Evolutionary conservation across 2,113 vertebrate genomes (phyloP).

Genomic region (Dendropsophus ebraccatus): DNA sequence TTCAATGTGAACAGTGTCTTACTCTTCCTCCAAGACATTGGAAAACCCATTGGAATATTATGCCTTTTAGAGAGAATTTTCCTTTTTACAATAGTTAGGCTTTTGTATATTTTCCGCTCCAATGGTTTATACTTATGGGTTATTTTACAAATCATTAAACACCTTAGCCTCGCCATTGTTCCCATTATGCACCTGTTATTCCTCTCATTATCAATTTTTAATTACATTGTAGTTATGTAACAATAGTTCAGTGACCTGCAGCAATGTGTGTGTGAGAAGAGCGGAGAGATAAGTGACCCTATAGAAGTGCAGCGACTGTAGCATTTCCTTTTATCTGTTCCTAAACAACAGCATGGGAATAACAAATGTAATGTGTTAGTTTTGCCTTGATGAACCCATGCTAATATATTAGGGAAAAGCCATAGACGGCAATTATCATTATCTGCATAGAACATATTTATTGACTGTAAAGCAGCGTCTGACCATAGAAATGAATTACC

Average conservation of each 20-base stretch:
- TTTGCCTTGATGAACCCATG: background rate
- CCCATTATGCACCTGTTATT: background rate
- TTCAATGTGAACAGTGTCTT: no score
- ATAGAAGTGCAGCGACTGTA: background rate
- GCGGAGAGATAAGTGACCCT: background rate
- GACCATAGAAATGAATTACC: conserved; percentile 41
- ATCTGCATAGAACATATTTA: conserved; percentile 6
- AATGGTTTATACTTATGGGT: background rate
- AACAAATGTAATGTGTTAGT: background rate
- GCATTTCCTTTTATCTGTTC: background rate
- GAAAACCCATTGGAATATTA: no score
- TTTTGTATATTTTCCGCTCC: background rate
- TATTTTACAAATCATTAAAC: background rate
- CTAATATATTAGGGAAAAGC: background rate
- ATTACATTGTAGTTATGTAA: background rate
- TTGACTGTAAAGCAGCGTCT: background rate
- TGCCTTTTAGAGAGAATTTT: no score
- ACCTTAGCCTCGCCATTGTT: background rate
- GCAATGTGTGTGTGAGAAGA: background rate
- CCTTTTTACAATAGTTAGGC: no score
- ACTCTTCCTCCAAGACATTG: no score
- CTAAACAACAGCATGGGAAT: background rate
- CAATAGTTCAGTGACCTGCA: background rate
- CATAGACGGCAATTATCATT: background rate
- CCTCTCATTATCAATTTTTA: background rate